Evolutionary conservation across 2,797 vertebrate species (phyloP), one percentile per base, ranked within the genome.

Genomic region (Cuculus canorus): DNA sequence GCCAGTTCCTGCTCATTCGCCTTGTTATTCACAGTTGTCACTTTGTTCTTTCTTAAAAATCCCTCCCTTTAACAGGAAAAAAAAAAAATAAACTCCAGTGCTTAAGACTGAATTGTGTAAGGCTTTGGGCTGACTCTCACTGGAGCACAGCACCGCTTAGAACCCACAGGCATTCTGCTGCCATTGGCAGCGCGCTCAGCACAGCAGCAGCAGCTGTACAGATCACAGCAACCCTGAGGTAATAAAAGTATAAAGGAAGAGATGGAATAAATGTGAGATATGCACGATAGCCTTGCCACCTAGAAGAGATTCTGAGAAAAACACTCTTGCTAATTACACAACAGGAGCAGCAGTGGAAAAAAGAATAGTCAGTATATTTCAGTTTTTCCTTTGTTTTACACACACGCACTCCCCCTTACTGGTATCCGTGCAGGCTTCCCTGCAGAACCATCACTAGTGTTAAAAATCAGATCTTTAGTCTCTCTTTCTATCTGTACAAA

Each of bases 401-500:
- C 82, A 88, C 94, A 69, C 80, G 48, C 47, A 48, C 47, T 48
- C 64, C 84, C 92, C 75, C 85, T 93, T 75, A 66, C 7, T 52
- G 63, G 53, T 69, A 77, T 76, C 92, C 0, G 0, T 80, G 90
- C 86, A 86, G 79, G 79, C 32, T 87, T 91, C 68, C 86, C 92
- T 93, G 94, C 92, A 88, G 82, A 95, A 92, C 86, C 47, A 5
- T 97, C 98, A 97, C 98, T 98, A 97, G 98, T 96, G 97, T 98
- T 98, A 97, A 94, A 97, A 92, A 87, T 95, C 83, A 88, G 76
- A 94, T 88, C 95, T 81, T 94, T 54, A 95, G 79, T 80, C 92
- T 96, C 96, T 88, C 92, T 86, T 84, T 90, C 83, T 82, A 90
- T 97, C 96, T 97, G 98, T 97, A 98, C 97, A 97, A 98, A 98